Percentiles rank a stretch among this genome's conserved stretches.
These are phyloP conservation scores for Calonectris borealis DNA, from an alignment of 2,113 vertebrate species.

Conservation along the genomic window DNA sequence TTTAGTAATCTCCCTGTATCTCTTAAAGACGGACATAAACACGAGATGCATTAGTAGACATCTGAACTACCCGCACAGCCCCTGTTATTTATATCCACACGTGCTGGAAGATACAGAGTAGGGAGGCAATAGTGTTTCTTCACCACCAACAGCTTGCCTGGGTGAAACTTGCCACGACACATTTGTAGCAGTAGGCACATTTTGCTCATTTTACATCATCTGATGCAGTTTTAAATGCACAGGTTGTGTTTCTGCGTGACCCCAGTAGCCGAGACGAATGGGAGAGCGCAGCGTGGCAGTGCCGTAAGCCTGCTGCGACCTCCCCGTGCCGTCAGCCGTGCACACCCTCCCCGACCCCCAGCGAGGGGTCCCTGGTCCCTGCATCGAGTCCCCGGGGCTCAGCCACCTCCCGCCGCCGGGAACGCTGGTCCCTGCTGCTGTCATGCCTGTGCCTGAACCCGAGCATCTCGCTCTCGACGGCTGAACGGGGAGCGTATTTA, in stretches of 20 bases:
- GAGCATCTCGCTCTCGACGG: background rate
- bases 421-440: background rate
- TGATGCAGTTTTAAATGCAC: background rate
- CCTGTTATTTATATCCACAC: background rate
- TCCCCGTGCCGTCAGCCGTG: accelerated
- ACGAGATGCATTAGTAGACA: background rate
- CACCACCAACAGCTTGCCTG: background rate
- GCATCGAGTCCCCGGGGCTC: background rate
- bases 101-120: background rate
- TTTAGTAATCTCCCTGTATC: background rate
- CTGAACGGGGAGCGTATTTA: accelerated
- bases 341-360: background rate
- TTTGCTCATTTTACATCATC: background rate
- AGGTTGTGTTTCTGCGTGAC: background rate
- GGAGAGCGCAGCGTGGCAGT: background rate
- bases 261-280: background rate
- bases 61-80: background rate
- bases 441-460: accelerated
- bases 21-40: background rate
- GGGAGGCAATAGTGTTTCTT: background rate
- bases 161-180: background rate
- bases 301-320: accelerated
- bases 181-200: background rate
- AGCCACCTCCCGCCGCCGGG: background rate
- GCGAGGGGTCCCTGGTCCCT: background rate